Evolutionary conservation across 2,888 invertebrate species (phyloP), one percentile per base, ranked within the genome.

Genomic region (Tetramorium bicarinatum): DNA sequence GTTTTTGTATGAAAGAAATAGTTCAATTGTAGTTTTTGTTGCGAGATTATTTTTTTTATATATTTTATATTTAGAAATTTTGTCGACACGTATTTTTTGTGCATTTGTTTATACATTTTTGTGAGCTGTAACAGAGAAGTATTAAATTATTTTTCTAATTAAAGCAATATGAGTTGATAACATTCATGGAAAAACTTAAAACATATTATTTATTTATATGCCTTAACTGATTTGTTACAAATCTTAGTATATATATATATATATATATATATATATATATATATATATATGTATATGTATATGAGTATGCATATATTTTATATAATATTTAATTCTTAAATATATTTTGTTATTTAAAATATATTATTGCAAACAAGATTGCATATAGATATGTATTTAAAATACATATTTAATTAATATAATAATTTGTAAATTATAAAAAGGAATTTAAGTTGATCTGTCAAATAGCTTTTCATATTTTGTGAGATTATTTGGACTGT

Each of bases 51-150:
- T 18, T 34, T 69, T 13, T 8, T 3, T 29, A 34, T 34, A 18
- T 38, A 15, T 59, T 69, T 69, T 29, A 72, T 25, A 72, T 72
- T 56, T n/a, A 6, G 3, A 56, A 34, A 15, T 56, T 72, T 18
- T 44, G 18, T 41, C 34, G 6, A 38, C 15, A 15, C 0, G 21
- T 8, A 15, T 18, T 54, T 54, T 21, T 15, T 3, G 4, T 54
- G 8, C 21, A 54, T 13, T 25, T 6, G 34, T 49, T 0, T 34
- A 69, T 1, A 64, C 2, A n/a, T 52, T 69, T 56, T 6, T 56
- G n/a, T 25, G 56, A 25, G 41, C 56, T 1, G 8, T 34, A 13
- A 15, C 18, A 56, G 21, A 41, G 21, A 59, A 59, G 56, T 56
- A 6, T 0, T 56, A 8, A 1, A 59, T 72, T 44, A 72, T 8